phyloP scores from a whole-genome alignment of 2,888 invertebrate species.

The Calliscelio sp. region DNA sequence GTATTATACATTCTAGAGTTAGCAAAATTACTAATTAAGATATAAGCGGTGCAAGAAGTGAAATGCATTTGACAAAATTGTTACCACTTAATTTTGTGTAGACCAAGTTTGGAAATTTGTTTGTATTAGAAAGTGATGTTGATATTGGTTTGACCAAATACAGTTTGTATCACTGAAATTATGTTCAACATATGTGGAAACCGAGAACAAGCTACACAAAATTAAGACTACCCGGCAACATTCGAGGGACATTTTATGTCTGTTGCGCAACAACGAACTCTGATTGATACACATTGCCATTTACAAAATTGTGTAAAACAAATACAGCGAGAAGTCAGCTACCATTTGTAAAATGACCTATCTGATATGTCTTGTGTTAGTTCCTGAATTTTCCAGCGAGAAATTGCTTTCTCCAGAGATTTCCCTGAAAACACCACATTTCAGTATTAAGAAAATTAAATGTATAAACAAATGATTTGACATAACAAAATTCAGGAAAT shows the following conservation, averaged over 20 bases:
- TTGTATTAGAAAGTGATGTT: too few relatives aligned
- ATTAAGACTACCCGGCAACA: constrained; percentile 24
- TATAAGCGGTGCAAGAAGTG: constrained; percentile 21
- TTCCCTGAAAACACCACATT: too few relatives aligned
- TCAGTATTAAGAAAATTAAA: neutral
- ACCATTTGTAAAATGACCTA: constrained; percentile 26
- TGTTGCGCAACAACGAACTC: constrained; percentile 54
- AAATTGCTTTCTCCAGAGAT: too few relatives aligned
- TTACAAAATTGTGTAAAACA: constrained; percentile 40
- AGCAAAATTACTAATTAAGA: neutral
- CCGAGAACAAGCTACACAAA: constrained; percentile 23
- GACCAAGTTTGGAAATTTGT: too few relatives aligned
- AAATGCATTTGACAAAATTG: constrained; percentile 15
- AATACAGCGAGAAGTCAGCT: constrained; percentile 28
- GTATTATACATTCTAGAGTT: constrained; percentile 38
- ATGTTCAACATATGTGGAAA: neutral
- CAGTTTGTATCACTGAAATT: constrained; percentile 2
- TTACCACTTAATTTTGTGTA: constrained; percentile 30
- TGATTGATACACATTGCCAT: constrained; percentile 61
- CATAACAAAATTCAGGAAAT: neutral
- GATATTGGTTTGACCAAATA: too few relatives aligned
- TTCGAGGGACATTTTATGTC: neutral
- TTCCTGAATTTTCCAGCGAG: neutral
- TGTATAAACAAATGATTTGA: neutral
- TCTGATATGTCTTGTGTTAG: constrained; percentile 21